Evolutionary conservation across 2,888 invertebrate genomes (phyloP), one percentile per base, ranked within the genome.

Genomic region (Atrina japonica): DNA sequence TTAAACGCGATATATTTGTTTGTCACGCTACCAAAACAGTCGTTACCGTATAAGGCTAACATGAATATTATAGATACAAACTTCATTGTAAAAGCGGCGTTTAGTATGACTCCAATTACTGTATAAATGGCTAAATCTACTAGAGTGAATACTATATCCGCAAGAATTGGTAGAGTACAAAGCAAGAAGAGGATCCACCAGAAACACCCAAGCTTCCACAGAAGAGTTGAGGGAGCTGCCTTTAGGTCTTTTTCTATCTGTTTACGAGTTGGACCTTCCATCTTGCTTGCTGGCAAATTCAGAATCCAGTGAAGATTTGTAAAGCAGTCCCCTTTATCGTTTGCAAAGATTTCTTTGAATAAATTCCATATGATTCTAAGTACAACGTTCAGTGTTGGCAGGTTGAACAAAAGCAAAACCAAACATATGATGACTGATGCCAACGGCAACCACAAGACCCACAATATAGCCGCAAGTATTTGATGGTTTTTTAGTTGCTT

Each of bases 81-180:
- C 47, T 84, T 83, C 30, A 86, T 67, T 0, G 83, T 81, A 18
- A 77, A 59, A 7, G 81, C 79, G 0, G 88, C 86, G 67, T 88
- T 88, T 3, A 89, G 78, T 27, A 89, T 83, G 7, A 88, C 74
- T 1, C 89, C 88, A 75, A 89, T 85, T 29, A 87, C 60, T 0
- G 88, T 86, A 66, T 88, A 85, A 6, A 87, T 83, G 14, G 70
- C 69, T 14, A 88, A 66, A 75, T 89, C 88, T 1, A 86, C 86
- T 14, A 85, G 40, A 11, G 40, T 52, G 63, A 88, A 86, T 6
- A 86, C 83, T 5, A 86, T 66, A 40, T 83, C 76, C 66, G 88
- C 88, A 50, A 85, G 83, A 18, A 86, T 66, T 27, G 88, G 76
- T 52, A 88, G 67, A 0, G 86, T 82, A 6, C 83, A 56, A 0